Evolutionary conservation across 2,888 invertebrate species (phyloP).

Genomic region (Thereva nobilitata): DNA sequence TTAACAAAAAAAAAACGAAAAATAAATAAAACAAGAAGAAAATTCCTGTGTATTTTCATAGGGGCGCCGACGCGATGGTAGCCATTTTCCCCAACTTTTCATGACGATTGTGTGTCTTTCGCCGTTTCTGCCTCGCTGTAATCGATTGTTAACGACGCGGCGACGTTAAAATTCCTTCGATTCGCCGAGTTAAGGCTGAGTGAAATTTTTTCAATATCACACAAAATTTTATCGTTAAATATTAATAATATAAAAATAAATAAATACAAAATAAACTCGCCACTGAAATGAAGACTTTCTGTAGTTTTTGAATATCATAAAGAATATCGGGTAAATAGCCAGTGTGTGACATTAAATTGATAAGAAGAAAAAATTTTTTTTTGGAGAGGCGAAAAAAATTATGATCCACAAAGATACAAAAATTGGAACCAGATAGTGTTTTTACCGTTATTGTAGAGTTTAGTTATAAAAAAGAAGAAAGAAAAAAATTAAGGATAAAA

Average conservation of each 20-base stretch:
- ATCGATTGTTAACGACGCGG: slow-evolving; percentile 44
- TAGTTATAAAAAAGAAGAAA: too few relatives aligned
- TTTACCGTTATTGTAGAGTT: too few relatives aligned
- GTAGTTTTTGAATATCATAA: too few relatives aligned
- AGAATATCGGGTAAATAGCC: too few relatives aligned
- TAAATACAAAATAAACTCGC: background rate
- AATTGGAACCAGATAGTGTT: too few relatives aligned
- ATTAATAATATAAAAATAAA: too few relatives aligned
- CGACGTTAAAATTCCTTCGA: slow-evolving; percentile 36
- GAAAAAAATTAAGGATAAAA: too few relatives aligned
- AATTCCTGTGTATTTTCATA: background rate
- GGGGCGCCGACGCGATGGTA: slow-evolving; percentile 33
- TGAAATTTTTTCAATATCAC: slow-evolving; percentile 11
- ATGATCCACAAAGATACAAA: too few relatives aligned
- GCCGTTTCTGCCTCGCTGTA: slow-evolving; percentile 36
- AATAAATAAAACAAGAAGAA: slow-evolving; percentile 5
- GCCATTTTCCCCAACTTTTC: slow-evolving; percentile 16
- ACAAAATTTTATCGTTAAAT: slow-evolving; percentile 17
- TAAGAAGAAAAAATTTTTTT: too few relatives aligned
- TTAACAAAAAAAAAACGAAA: slow-evolving; percentile 24
- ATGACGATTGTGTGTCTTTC: slow-evolving; percentile 20
- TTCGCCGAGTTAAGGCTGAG: slow-evolving; percentile 22
- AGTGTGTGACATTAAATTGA: too few relatives aligned
- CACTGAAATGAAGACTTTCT: background rate
- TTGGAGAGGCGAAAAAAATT: too few relatives aligned